Evolutionary conservation across 2,113 vertebrate species (phyloP), one percentile per base, ranked within the genome.

Genomic region (Mus spicilegus): DNA sequence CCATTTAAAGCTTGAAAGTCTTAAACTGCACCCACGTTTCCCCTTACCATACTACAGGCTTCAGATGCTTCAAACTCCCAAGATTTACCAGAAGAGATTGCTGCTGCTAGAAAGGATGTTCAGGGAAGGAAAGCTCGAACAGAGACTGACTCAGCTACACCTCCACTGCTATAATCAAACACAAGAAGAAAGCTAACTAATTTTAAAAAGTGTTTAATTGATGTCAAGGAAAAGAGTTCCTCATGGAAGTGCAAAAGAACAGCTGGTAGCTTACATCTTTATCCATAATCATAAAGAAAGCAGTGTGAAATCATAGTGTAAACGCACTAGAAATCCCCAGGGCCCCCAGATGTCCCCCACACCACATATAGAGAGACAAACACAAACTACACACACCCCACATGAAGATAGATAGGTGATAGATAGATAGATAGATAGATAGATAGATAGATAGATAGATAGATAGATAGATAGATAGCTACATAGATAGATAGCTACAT

Each of bases 281-380:
- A 84, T 30, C 14, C 24, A 42, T 13, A 42, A 46, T 8, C 7
- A 42, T 30, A 42, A 84, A 22, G n/a, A 42, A 84, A 22, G n/a
- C 24, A 84, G 24, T 42, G 3, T 42, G 13, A 28, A 58, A 14
- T 56, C 54, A 56, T 56, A 61, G 22, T 26, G 7, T 42, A 3
- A 28, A 12, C 19, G 58, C n/a, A 84, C 7, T 42, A 42, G 56
- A n/a, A 63, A 28, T 84, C 28, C n/a, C n/a, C 13, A 84, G 5
- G 0, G 4, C 58, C 8, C 24, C 61, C 7, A 84, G 7, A 63
- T 4, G 0, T n/a, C 1, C 19, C 56, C 39, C 7, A 49, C 26
- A 77, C 2, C 12, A 76, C 24, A 46, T 24, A 76, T 3, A 39
- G 17, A 75, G 8, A 46, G 39, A 24, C 39, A 76, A 8, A 46